A percentile compares a stretch with the other conserved stretches of the same genome.
phyloP scores from a whole-genome alignment of 2,113 vertebrate species.

The Notechis scutatus region DNA sequence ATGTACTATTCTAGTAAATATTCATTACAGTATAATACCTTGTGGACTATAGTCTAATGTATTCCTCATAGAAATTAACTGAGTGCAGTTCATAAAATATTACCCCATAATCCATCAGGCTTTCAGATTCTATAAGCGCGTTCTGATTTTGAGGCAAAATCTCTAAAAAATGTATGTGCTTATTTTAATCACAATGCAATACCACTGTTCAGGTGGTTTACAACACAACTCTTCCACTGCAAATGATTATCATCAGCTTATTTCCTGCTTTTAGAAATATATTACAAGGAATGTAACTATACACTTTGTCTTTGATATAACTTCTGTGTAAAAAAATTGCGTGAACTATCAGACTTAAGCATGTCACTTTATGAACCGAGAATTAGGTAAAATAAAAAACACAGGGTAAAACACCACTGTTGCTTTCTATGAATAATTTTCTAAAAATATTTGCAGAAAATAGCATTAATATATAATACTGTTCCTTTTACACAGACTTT shows the following conservation, averaged over 20 bases:
- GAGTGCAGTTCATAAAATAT: not conserved
- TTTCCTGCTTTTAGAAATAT: constrained; percentile 33
- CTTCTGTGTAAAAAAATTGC: constrained; percentile 45
- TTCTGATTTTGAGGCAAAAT: not conserved
- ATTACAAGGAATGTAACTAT: constrained; percentile 51
- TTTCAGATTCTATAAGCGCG: not conserved
- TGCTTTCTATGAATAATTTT: not conserved
- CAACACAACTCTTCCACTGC: constrained; percentile 30
- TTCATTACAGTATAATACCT: not conserved
- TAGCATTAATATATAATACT: not conserved
- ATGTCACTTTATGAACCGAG: constrained; percentile 45
- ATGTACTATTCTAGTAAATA: not conserved
- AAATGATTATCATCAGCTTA: constrained; percentile 61
- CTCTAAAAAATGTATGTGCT: not conserved
- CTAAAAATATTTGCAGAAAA: not conserved
- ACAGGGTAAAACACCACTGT: not conserved
- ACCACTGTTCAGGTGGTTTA: not conserved
- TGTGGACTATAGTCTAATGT: not conserved
- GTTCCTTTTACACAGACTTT: not conserved
- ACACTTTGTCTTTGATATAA: constrained; percentile 48
- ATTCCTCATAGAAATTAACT: not conserved
- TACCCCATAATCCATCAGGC: not conserved
- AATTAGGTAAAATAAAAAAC: constrained; percentile 36
- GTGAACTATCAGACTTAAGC: constrained; percentile 40
- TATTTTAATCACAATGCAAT: not conserved